These are phyloP conservation scores for Hormiphora californensis DNA, from an alignment of 37 sponge, comb jelly and placozoan genomes.

Conservation along the genomic window DNA sequence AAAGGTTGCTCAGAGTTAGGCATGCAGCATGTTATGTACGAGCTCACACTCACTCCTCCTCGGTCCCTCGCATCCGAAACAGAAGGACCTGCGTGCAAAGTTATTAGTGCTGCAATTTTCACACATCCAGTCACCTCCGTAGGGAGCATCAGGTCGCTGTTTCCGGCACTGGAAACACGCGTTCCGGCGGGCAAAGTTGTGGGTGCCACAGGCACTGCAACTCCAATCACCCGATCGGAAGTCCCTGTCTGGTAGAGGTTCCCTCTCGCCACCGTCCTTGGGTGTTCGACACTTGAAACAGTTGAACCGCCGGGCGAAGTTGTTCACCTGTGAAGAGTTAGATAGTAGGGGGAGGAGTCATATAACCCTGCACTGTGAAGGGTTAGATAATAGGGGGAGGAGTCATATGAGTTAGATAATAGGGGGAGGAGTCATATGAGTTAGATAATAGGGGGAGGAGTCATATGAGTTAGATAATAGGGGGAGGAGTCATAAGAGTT, in stretches of 20 bases:
- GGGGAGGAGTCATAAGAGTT: too few species aligned
- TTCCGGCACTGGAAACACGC: constrained; percentile 54
- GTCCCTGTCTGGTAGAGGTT: constrained; percentile 22
- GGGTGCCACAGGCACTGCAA: constrained; percentile 30
- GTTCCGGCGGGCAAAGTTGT: constrained; percentile 41
- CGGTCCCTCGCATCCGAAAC: constrained; percentile 28
- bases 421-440: too few species aligned
- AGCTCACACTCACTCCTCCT: too few species aligned
- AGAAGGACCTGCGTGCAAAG: constrained; percentile 16
- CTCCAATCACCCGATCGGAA: constrained; percentile 11
- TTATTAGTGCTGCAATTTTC: not conserved
- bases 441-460: too few species aligned
- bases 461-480: too few species aligned
- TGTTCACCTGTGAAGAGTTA: constrained; percentile 22
- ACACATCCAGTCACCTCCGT: constrained; percentile 1
- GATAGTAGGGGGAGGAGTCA: too few species aligned
- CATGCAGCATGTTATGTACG: too few species aligned
- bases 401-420: too few species aligned
- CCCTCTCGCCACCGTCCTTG: constrained; percentile 9
- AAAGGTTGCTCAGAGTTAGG: too few species aligned
- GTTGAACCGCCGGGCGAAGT: not conserved
- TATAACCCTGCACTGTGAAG: too few species aligned
- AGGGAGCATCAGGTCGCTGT: constrained; percentile 48
- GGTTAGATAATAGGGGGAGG: too few species aligned
- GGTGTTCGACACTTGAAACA: constrained; percentile 18